Evolutionary conservation across 2,113 vertebrate species (phyloP).

Genomic region (Oryzias melastigma): DNA sequence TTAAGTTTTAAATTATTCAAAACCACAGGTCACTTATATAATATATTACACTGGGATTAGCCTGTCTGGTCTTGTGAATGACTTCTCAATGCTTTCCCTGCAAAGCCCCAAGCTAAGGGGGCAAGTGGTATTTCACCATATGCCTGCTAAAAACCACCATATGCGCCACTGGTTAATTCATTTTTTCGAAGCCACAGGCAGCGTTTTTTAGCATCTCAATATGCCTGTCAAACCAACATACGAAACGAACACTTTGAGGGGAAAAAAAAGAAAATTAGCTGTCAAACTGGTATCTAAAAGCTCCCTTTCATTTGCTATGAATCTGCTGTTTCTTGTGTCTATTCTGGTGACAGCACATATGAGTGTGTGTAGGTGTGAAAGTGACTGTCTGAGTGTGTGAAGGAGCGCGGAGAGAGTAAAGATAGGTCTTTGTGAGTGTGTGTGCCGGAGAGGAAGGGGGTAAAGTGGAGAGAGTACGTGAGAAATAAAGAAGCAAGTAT

Average conservation of each 20-base stretch:
- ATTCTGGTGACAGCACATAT: constrained; percentile 41
- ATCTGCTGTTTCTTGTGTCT: constrained; percentile 27
- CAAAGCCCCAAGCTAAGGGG: constrained; percentile 53
- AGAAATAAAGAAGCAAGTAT: constrained; percentile 19
- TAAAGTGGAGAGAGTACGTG: constrained; percentile 6
- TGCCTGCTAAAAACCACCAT: constrained; percentile 68
- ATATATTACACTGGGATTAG: no score
- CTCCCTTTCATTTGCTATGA: constrained; percentile 11
- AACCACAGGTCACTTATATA: no score
- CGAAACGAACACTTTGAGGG: constrained; percentile 1
- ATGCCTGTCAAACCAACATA: constrained; percentile 28
- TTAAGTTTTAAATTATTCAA: no score
- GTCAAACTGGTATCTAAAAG: constrained; percentile 17
- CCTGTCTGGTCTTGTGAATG: constrained; percentile 59
- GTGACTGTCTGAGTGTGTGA: constrained; percentile 45
- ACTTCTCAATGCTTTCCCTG: constrained; percentile 32
- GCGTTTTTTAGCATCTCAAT: constrained; percentile 34
- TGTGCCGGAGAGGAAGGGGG: constrained; percentile 3
- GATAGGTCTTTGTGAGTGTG: constrained; percentile 24
- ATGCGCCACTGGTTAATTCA: constrained; percentile 72
- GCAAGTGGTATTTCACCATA: constrained; percentile 67
- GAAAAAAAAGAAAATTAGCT: constrained; percentile 20
- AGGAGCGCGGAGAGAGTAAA: constrained; percentile 37
- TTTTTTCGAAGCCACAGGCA: constrained; percentile 52
- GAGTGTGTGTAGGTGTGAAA: constrained; percentile 39